These are phyloP conservation scores for Pipra filicauda DNA, from an alignment of 2,113 vertebrate species.

Conservation along the genomic window DNA sequence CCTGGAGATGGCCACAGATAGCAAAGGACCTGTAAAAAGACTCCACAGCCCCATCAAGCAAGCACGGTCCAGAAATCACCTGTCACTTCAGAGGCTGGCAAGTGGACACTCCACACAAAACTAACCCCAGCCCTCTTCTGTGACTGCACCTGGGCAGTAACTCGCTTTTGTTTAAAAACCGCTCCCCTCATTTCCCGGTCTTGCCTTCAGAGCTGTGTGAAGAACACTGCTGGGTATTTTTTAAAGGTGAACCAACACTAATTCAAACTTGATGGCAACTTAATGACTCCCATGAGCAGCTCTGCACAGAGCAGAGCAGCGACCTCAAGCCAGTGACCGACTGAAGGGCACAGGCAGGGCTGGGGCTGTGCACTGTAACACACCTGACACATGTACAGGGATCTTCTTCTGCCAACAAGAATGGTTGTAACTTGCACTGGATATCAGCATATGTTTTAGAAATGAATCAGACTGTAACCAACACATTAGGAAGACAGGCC, in stretches of 20 bases:
- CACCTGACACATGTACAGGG: not conserved
- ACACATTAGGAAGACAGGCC: not conserved
- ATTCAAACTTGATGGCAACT: not conserved
- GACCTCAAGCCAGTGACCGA: not conserved
- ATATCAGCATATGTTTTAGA: not conserved
- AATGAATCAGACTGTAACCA: not conserved
- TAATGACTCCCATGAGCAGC: not conserved
- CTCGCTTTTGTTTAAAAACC: not conserved
- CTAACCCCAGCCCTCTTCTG: not conserved
- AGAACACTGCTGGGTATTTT: not conserved
- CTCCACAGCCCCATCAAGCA: not conserved
- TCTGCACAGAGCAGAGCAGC: not conserved
- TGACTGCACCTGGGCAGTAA: not conserved
- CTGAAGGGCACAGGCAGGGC: not conserved
- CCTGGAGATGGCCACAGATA: not conserved
- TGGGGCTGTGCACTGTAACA: not conserved
- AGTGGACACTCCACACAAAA: not conserved
- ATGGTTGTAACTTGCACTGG: not conserved
- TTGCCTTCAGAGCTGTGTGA: not conserved
- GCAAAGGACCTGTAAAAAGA: not conserved
- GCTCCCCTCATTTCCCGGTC: not conserved
- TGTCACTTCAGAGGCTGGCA: not conserved
- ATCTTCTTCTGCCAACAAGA: not conserved
- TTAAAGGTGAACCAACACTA: not conserved
- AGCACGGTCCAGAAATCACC: not conserved